phyloP scores from a whole-genome alignment of 2,797 vertebrate genomes.

The Babyrousa celebensis region DNA sequence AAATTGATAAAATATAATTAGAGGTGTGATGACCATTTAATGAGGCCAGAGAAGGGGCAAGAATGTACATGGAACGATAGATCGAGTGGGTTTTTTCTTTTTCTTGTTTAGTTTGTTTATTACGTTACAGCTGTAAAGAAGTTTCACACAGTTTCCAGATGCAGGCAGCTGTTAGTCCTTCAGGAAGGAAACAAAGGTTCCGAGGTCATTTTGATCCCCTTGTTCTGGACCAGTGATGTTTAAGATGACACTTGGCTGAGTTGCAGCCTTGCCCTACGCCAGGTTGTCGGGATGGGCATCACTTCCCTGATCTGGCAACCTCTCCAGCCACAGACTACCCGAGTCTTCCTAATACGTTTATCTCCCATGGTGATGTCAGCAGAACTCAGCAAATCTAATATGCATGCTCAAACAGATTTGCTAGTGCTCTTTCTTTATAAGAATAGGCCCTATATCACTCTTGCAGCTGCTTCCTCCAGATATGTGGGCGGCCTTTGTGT shows the following conservation, averaged over 20 bases:
- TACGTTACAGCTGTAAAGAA: constrained; percentile 92
- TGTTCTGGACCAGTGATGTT: constrained; percentile 87
- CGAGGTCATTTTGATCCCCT: constrained; percentile 90
- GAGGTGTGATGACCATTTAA: constrained; percentile 92
- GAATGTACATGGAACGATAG: constrained; percentile 91
- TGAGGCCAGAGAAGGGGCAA: constrained; percentile 91
- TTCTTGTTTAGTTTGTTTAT: constrained; percentile 94
- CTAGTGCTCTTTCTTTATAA: constrained; percentile 90
- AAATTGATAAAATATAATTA: constrained; percentile 93
- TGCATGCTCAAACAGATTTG: constrained; percentile 88
- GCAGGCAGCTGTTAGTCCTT: constrained; percentile 93
- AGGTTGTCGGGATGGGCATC: constrained; percentile 83
- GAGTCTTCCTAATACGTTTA: constrained; percentile 91
- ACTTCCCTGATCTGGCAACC: constrained; percentile 91
- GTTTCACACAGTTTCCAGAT: constrained; percentile 92
- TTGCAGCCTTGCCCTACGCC: constrained; percentile 55
- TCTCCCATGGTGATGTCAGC: constrained; percentile 90
- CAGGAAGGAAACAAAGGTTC: constrained; percentile 73
- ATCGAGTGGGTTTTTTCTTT: constrained; percentile 84
- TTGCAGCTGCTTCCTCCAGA: constrained; percentile 92
- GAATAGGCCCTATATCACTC: constrained; percentile 88
- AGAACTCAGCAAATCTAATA: constrained; percentile 92
- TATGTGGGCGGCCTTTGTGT: constrained; percentile 83
- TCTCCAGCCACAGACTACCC: constrained; percentile 90
- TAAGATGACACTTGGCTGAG: constrained; percentile 86